Base-by-base conservation (phyloP, 2,797 vertebrate genomes). In the Molossus molossus region DNA sequence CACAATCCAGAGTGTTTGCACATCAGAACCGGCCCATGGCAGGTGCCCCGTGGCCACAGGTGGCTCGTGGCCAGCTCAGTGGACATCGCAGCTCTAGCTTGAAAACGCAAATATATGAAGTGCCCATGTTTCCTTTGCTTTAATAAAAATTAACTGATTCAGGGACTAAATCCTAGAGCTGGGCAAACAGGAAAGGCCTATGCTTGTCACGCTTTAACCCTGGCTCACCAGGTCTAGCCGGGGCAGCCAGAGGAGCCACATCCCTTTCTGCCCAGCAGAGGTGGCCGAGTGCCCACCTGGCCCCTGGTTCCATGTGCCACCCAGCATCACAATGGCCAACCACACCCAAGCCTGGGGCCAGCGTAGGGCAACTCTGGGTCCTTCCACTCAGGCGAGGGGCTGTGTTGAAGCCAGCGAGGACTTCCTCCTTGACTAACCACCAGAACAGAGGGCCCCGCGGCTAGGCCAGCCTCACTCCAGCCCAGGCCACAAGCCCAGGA, bases 1-100 rank as follows among this genome's bases (percentile, higher is more conserved):
- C 37, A n/a, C 21, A 40, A 33, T 6, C 55, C 40, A 0, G 14
- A 1, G 50, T 18, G 9, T n/a, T 79, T 27, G 9, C 25, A 1
- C 23, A 12, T 69, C 12, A 23, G 14, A 40, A 50, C 23, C 27
- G 2, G 80, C 75, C 57, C 2, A 0, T 40, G 7, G 50, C 40
- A 7, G 2, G 48, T 3, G 23, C 45, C 73, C 33, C 0, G 20
- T 8, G 48, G 55, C 45, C 48, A 4, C 1, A 0, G 0, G 4
- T 25, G 77, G 50, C 40, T 50, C 0, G 0, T 33, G 65, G 48
- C 37, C 11, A 4, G 10, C 14, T 0, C 23, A 0, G 8, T 2
- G 55, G 69, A 13, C 7, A 4, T 4, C 2, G 45, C 27, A 13
- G 33, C 45, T 53, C 70, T 17, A 8, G 3, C 0, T 18, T 5